phyloP scores from a whole-genome alignment of 2,888 invertebrate genomes.

The Acholoe squamosa region DNA sequence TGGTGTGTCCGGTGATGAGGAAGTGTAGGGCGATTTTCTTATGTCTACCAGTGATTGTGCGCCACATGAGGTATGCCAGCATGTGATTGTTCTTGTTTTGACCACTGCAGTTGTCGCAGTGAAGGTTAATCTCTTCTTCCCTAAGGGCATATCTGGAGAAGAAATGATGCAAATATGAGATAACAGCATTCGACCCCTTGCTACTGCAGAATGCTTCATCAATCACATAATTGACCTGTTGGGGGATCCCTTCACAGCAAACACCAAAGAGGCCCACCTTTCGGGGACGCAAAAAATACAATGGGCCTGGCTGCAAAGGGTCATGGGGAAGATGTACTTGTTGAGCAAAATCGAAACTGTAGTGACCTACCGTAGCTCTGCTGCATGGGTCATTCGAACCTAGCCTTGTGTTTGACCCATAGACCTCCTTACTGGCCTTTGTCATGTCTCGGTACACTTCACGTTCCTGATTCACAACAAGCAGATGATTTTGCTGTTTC shows the following conservation, averaged over 20 bases:
- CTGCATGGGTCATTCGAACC: not conserved
- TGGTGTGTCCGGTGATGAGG: too few relatives aligned
- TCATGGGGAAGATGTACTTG: conserved; percentile 11
- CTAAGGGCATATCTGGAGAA: not conserved
- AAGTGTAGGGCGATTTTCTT: too few relatives aligned
- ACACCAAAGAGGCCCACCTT: not conserved
- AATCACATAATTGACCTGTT: not conserved
- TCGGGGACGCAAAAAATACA: not conserved
- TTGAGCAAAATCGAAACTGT: not conserved
- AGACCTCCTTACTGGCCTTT: too few relatives aligned
- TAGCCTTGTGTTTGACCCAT: too few relatives aligned
- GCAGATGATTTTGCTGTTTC: too few relatives aligned
- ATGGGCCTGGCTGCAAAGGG: not conserved
- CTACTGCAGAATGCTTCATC: not conserved
- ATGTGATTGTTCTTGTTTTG: conserved; percentile 24
- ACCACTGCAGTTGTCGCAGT: conserved; percentile 15
- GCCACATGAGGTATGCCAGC: not conserved
- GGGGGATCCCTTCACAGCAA: conserved; percentile 17
- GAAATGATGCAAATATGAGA: not conserved
- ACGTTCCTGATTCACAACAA: too few relatives aligned
- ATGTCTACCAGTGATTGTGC: not conserved
- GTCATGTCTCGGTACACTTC: too few relatives aligned
- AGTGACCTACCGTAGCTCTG: not conserved
- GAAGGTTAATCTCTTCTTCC: not conserved
- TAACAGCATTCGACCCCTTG: too few relatives aligned